phyloP scores from a whole-genome alignment of 1,140 invertebrate genomes.

The Drosophila bifasciata region DNA sequence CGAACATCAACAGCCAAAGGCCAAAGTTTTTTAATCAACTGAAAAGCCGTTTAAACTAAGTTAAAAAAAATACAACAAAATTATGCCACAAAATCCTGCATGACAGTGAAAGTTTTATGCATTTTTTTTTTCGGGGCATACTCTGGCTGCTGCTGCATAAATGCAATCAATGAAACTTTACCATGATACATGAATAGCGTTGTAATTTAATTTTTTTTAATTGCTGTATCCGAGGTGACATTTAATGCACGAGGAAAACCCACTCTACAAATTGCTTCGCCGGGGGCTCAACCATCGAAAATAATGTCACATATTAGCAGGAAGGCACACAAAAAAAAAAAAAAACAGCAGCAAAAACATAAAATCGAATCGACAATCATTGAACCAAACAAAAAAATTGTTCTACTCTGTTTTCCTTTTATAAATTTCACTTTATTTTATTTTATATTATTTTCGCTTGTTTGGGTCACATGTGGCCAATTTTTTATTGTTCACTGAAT shows the following conservation, averaged over 20 bases:
- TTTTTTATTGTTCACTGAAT: conserved; percentile 75
- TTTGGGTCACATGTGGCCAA: conserved; percentile 63
- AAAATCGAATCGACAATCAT: conserved; percentile 68
- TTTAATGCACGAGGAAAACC: conserved; percentile 37
- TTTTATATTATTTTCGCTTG: conserved; percentile 36
- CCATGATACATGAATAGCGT: conserved; percentile 40
- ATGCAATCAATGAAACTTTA: conserved; percentile 49
- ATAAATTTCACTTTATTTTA: conserved; percentile 3
- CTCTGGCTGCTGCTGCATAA: conserved; percentile 14
- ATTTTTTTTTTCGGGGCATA: conserved; percentile 1
- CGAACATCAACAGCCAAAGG: conserved; percentile 48
- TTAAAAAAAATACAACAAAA: conserved; percentile 67
- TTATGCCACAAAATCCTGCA: conserved; percentile 59
- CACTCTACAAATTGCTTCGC: conserved; percentile 36
- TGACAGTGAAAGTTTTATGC: conserved; percentile 48
- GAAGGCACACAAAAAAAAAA: conserved; percentile 15
- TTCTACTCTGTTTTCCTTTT: conserved; percentile 8
- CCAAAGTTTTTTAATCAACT: conserved; percentile 81
- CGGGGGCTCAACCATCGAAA: conserved; percentile 23
- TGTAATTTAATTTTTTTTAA: conserved; percentile 74
- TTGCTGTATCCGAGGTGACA: conserved; percentile 42
- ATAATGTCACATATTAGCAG: conserved; percentile 58
- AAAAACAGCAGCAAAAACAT: conserved; percentile 31
- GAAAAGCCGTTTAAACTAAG: conserved; percentile 79
- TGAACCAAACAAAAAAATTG: conserved; percentile 19